Base-by-base conservation (phyloP, 1,140 invertebrate genomes). In the Drosophila sp. region DNA sequence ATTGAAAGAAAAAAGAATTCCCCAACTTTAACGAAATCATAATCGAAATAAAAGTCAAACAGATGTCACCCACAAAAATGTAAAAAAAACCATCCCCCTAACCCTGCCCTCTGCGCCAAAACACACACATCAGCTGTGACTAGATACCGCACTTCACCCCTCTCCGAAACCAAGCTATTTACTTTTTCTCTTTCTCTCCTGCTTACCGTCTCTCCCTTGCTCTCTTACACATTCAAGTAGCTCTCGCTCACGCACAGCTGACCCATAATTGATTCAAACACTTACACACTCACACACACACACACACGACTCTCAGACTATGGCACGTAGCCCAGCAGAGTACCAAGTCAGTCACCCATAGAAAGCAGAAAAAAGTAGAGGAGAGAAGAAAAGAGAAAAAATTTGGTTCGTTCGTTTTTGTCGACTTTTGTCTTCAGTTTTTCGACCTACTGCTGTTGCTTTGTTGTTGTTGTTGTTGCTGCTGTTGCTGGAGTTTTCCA, bases 371-470 rank as follows among this genome's bases (percentile, higher is more conserved):
- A 67, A 66, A 54, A 50, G 3, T 3, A 5, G 8, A 8, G 2
- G 11, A 40, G 1, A 40, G 8, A 40, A 10, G 25, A 7, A 47
- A 17, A 27, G 27, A 27, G 27, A 27, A 7, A 17, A 10, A 50
- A 3, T 44, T 38, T 38, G 35, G 41, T 50, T 50, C 23, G 44
- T 57, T 58, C 29, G 35, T 76, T 72, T 72, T 62, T 50, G 60
- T 44, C 76, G 56, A 70, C 62, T 75, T 70, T 47, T 40, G 56
- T 44, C 50, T 32, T 30, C 47, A 33, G 44, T 71, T 61, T 57
- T 69, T 32, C 77, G 74, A 83, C 82, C 83, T 76, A 87, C 84
- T 87, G 80, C 80, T 89, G 84, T 80, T 87, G 76, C 79, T 79
- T 85, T 85, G 68, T 79, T 55, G 56, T 30, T 41, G 58, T 8